Evolutionary conservation across 2,113 vertebrate genomes (phyloP).

Genomic region (Prionailurus bengalensis): DNA sequence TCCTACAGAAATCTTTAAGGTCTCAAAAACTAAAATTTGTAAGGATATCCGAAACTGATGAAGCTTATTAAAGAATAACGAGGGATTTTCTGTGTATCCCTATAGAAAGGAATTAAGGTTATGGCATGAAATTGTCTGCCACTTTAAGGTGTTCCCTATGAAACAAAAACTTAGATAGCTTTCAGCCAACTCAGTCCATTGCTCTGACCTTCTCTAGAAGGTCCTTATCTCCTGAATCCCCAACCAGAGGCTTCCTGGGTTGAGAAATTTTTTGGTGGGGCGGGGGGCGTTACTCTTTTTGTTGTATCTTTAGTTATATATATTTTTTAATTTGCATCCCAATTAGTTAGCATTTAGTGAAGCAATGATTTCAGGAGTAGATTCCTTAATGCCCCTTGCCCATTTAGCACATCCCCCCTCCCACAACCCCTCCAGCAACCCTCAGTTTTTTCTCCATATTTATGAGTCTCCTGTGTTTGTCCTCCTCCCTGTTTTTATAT

Average conservation of each 20-base stretch:
- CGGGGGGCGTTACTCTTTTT: fast-evolving
- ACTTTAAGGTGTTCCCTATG: background rate
- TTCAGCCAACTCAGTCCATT: background rate
- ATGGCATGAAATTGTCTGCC: background rate
- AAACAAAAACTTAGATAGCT: background rate
- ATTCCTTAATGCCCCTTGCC: no score
- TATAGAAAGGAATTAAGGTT: background rate
- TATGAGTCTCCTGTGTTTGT: no score
- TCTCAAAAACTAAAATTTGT: background rate
- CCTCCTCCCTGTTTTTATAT: no score
- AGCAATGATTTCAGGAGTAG: no score
- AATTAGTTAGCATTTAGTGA: no score
- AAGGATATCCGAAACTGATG: background rate
- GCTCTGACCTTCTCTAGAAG: background rate
- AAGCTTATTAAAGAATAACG: background rate
- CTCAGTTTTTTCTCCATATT: no score
- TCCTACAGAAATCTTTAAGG: background rate
- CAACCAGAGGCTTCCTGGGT: background rate
- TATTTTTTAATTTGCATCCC: no score
- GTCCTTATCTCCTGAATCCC: background rate
- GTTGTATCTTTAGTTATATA: no score
- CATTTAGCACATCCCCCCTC: no score
- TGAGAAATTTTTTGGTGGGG: background rate
- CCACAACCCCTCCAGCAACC: no score
- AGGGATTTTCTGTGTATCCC: background rate